Conservation (phyloP, 2,797 vertebrate species). For the Kryptolebias ocellatus region DNA sequence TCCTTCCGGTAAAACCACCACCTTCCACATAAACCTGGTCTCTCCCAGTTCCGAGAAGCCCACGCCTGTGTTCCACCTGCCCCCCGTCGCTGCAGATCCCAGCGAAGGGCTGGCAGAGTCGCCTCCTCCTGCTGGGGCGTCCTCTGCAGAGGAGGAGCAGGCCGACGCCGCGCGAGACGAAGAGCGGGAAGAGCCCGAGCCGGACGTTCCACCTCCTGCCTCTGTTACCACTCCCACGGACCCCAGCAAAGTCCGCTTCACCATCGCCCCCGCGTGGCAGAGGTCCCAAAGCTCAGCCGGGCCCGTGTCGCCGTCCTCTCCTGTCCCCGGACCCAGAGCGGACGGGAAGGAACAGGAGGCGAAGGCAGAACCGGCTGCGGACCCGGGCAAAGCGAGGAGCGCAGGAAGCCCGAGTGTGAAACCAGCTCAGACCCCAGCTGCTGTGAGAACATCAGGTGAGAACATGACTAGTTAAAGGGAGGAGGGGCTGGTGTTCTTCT, state of each 20-base stretch:
- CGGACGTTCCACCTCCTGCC: background rate
- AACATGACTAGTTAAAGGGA: background rate
- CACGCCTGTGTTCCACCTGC: conserved; percentile 19
- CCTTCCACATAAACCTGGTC: conserved; percentile 46
- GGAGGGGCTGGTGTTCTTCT: too few species aligned
- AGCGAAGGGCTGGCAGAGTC: background rate
- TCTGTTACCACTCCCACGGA: conserved; percentile 14
- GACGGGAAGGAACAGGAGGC: conserved; percentile 2
- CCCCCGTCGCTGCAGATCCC: background rate
- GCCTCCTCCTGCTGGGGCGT: background rate
- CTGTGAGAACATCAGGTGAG: conserved; percentile 49
- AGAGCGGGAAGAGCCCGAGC: background rate
- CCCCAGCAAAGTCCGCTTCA: conserved; percentile 77
- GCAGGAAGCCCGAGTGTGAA: conserved; percentile 13
- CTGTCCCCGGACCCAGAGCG: conserved; percentile 21
- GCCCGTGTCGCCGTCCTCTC: conserved; percentile 6
- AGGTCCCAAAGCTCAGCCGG: conserved; percentile 67
- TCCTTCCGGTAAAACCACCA: conserved; percentile 38
- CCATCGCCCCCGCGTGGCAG: conserved; percentile 81
- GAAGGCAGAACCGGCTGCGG: conserved; percentile 48
- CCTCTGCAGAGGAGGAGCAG: conserved; percentile 8
- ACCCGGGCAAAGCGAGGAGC: conserved; percentile 33
- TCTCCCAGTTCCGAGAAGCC: conserved; percentile 59
- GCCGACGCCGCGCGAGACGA: background rate
- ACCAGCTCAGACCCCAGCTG: conserved; percentile 21